phyloP scores from a whole-genome alignment of 2,113 vertebrate species.

The Sminthopsis crassicaudata region DNA sequence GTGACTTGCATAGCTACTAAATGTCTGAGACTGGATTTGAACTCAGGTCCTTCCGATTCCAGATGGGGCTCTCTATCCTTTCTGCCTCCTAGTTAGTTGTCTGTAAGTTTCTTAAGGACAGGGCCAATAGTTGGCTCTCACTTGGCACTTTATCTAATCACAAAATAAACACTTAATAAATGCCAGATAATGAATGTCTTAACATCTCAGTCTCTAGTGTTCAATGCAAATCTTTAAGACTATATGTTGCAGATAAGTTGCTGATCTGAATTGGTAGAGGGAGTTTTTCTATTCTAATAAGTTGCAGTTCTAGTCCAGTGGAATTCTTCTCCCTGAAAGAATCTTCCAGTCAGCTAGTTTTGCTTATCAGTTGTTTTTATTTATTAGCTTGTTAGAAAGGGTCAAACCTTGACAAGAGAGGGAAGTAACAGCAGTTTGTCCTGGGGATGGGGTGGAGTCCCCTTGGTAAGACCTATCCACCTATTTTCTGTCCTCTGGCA shows the following conservation, averaged over 20 bases:
- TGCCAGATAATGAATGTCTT: background rate
- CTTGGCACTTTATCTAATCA: background rate
- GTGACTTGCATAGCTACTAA: background rate
- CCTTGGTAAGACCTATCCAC: background rate
- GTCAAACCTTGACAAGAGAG: background rate
- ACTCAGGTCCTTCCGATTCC: background rate
- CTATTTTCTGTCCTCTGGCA: background rate
- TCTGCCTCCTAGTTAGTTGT: background rate
- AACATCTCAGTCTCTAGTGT: background rate
- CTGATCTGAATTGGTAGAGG: background rate
- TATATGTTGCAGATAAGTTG: background rate
- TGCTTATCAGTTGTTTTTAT: background rate
- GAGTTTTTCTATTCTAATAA: background rate
- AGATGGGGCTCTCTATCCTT: background rate
- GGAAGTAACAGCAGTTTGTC: background rate
- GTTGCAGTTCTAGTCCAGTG: background rate
- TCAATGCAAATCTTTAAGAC: background rate
- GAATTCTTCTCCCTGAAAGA: background rate
- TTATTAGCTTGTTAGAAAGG: background rate
- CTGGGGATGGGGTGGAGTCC: background rate
- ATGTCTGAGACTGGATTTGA: background rate
- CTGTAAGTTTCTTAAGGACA: background rate
- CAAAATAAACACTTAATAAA: background rate
- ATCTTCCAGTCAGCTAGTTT: background rate
- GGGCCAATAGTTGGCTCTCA: background rate